Base-by-base conservation (phyloP, 2,113 vertebrate genomes). In the Hydrochoerus hydrochaeris region DNA sequence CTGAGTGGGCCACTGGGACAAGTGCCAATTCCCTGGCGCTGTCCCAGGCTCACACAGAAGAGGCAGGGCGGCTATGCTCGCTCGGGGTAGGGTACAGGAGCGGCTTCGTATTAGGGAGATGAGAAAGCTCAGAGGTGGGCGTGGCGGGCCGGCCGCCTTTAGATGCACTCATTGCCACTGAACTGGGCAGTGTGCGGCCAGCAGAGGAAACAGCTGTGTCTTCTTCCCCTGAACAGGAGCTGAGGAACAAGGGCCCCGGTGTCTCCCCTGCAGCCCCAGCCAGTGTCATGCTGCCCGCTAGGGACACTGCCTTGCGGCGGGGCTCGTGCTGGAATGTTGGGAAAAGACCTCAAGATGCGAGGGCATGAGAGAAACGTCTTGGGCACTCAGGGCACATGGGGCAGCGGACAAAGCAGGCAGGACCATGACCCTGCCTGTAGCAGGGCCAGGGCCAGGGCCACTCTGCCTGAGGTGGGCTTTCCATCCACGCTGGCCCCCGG, bases 31-130 rank as follows among this genome's bases (percentile, higher is more conserved):
- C 35, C 38, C 28, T 14, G 9, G 46, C 10, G 12, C 17, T 26
- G 4, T 28, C 4, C 7, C 11, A 30, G 30, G 24, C 0, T 32
- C 16, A 1, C 41, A 26, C 16, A 17, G 5, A 57, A 57, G 38
- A 7, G 22, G 49, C 67, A 4, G 1, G 0, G 49, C 58, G 63
- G 28, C 26, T 44, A n/a, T n/a, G n/a, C n/a, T n/a, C n/a, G n/a
- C n/a, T n/a, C n/a, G n/a, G n/a, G 73, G 63, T 24, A 7, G 7
- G 28, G 54, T 7, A 35, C 3, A n/a, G 63, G 35, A n/a, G n/a
- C n/a, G n/a, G 28, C 63, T 81, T 41, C 19, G 5, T n/a, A 3
- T 24, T 3, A 19, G 35, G 7, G 41, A 26, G 19, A 32, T 30
- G 49, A 58, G 44, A 24, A 26, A 1, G 41, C 38, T 30, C 5